phyloP scores from a whole-genome alignment of 2,113 vertebrate genomes.

The Prietella phreatophila region DNA sequence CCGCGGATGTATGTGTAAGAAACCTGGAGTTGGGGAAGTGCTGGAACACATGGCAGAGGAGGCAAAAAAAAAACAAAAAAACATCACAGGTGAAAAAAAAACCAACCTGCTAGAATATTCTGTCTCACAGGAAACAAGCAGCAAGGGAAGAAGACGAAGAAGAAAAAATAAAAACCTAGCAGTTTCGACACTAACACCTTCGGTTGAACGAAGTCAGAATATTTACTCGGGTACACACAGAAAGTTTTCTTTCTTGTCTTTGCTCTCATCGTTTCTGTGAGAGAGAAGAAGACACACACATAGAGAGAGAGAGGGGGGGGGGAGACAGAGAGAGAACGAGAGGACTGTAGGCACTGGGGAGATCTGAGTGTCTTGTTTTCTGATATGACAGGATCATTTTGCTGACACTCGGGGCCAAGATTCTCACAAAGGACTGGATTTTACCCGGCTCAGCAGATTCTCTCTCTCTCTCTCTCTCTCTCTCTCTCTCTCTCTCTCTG shows the following conservation, averaged over 20 bases:
- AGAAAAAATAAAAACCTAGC: no score
- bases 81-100: not conserved
- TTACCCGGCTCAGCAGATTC: slow-evolving; percentile 38
- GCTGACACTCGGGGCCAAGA: slow-evolving; percentile 44
- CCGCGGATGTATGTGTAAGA: no score
- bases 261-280: not conserved
- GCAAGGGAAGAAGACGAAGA: no score
- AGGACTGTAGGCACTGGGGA: slow-evolving; percentile 30
- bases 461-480: no score
- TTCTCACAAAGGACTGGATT: slow-evolving; percentile 39
- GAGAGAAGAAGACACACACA: not conserved
- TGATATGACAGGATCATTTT: slow-evolving; percentile 51
- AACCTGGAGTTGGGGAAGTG: not conserved
- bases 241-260: slow-evolving; percentile 19
- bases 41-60: not conserved
- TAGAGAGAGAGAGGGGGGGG: not conserved
- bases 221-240: slow-evolving; percentile 13
- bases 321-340: not conserved
- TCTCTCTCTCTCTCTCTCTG: no score
- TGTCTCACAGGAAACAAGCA: slow-evolving; percentile 26
- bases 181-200: not conserved
- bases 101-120: not conserved
- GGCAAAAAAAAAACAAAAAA: not conserved
- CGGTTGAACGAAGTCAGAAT: not conserved
- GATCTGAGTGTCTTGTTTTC: slow-evolving; percentile 49